Evolutionary conservation across 2,888 invertebrate species (phyloP).

Genomic region (Melanostoma mellinum): DNA sequence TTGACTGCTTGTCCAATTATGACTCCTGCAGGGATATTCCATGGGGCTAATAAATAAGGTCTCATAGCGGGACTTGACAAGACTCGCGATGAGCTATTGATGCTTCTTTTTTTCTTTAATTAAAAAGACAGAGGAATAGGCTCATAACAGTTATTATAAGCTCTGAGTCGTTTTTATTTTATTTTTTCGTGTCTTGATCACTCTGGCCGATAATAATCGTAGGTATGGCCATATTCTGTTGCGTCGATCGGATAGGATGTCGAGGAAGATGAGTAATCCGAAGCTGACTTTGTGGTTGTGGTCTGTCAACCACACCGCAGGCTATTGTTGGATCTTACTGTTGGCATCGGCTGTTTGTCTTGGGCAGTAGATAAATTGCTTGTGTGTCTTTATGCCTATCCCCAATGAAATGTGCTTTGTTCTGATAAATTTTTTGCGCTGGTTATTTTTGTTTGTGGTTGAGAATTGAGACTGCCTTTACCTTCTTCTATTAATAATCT

Average conservation of each 20-base stretch:
- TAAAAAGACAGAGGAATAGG: too few relatives aligned
- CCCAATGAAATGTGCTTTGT: constrained; percentile 23
- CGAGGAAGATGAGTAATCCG: constrained; percentile 53
- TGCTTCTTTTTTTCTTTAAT: background rate
- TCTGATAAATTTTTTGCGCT: constrained; percentile 26
- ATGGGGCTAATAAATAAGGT: too few relatives aligned
- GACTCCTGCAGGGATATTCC: too few relatives aligned
- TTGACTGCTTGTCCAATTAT: too few relatives aligned
- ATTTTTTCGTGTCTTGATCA: constrained; percentile 10
- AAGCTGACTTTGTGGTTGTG: constrained; percentile 59
- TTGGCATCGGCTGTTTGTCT: constrained; percentile 18
- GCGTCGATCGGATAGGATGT: constrained; percentile 38
- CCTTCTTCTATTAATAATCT: constrained; percentile 19
- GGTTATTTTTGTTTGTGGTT: constrained; percentile 35
- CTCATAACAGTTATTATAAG: too few relatives aligned
- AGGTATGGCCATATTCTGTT: constrained; percentile 4
- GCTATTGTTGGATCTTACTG: constrained; percentile 2
- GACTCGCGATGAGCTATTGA: background rate
- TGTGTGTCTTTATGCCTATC: constrained; percentile 22
- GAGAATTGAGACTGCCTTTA: constrained; percentile 10
- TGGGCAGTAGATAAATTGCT: constrained; percentile 16
- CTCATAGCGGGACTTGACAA: too few relatives aligned
- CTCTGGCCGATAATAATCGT: constrained; percentile 42
- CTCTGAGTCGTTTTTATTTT: background rate
- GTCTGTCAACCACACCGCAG: constrained; percentile 39